Evolutionary conservation across 2,888 invertebrate species (phyloP).

Genomic region (Trichopoda pennipes): DNA sequence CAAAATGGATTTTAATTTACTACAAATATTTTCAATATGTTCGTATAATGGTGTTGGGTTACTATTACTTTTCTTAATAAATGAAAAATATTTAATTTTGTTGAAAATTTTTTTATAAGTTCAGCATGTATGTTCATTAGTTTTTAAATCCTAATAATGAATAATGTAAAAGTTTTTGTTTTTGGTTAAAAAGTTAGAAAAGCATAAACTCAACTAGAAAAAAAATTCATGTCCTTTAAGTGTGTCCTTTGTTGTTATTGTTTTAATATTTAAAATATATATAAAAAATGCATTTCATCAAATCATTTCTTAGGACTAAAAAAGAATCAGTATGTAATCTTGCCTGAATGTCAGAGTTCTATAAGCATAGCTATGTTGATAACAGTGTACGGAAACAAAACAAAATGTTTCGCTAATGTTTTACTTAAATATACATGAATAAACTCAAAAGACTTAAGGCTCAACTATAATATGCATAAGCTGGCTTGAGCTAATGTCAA

Average conservation of each 20-base stretch:
- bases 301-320: not conserved
- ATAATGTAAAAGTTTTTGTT: conserved; percentile 11
- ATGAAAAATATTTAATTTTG: not conserved
- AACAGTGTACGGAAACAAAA: too few relatives aligned
- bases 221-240: conserved; percentile 46
- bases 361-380: too few relatives aligned
- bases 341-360: too few relatives aligned
- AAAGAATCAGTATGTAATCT: too few relatives aligned
- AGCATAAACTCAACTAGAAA: not conserved
- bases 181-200: conserved; percentile 7
- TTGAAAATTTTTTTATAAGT: conserved; percentile 38
- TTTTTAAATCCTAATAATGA: conserved; percentile 20
- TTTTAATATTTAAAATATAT: not conserved
- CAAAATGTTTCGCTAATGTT: too few relatives aligned
- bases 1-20: conserved; percentile 22
- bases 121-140: conserved; percentile 65
- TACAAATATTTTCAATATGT: conserved; percentile 23
- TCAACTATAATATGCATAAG: too few relatives aligned
- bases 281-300: not conserved
- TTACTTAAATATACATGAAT: too few relatives aligned
- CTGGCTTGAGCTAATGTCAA: too few relatives aligned
- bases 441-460: too few relatives aligned
- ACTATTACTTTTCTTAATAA: conserved; percentile 26
- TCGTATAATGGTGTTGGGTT: conserved; percentile 49
- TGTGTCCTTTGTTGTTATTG: conserved; percentile 7